These are phyloP conservation scores for Steromphala cineraria DNA, from an alignment of 2,888 invertebrate genomes.

Conservation along the genomic window DNA sequence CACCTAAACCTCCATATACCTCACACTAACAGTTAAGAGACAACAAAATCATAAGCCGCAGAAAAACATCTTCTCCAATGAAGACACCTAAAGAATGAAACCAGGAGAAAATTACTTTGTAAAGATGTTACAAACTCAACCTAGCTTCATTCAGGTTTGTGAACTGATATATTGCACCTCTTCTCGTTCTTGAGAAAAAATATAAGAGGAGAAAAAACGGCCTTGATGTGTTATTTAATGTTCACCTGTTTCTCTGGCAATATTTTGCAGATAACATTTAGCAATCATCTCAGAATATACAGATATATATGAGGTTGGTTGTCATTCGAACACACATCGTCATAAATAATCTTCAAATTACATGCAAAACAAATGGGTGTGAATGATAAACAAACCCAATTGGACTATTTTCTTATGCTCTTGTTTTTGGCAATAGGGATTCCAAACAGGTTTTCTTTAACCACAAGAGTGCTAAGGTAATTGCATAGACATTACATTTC, in stretches of 20 bases:
- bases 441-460: not conserved
- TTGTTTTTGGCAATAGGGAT: not conserved
- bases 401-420: not conserved
- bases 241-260: not conserved
- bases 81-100: not conserved
- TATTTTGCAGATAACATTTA: not conserved
- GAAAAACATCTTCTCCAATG: too few relatives aligned
- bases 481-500: too few relatives aligned
- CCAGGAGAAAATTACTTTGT: not conserved
- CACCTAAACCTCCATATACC: too few relatives aligned
- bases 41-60: too few relatives aligned
- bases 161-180: not conserved
- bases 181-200: too few relatives aligned
- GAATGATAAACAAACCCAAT: not conserved
- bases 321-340: not conserved
- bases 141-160: not conserved
- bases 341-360: not conserved
- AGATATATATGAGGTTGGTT: not conserved
- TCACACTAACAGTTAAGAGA: too few relatives aligned
- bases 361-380: not conserved
- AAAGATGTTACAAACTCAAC: not conserved
- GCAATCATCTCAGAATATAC: not conserved
- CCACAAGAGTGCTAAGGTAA: not conserved
- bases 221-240: not conserved
- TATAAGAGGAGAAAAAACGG: not conserved